These are phyloP conservation scores for Orchesella cincta DNA, from an alignment of 1,140 invertebrate species.

Conservation along the genomic window DNA sequence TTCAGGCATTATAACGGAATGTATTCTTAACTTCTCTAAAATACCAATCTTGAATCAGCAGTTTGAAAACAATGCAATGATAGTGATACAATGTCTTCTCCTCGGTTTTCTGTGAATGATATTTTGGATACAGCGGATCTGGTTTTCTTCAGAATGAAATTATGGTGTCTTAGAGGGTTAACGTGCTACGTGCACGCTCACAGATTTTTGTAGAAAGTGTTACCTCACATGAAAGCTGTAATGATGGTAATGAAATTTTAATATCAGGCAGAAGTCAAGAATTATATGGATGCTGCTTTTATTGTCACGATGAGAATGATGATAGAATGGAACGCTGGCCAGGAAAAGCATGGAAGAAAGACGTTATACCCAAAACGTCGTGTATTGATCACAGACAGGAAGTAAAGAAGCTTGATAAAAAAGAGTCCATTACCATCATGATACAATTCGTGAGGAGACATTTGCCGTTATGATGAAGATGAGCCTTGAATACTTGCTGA, in stretches of 20 bases:
- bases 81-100: too few species aligned
- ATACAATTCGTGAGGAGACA: neutral
- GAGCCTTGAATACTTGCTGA: neutral
- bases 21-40: neutral
- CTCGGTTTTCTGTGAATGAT: neutral
- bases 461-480: neutral
- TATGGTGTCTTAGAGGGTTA: neutral
- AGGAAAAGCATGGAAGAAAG: too few species aligned
- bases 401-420: neutral
- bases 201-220: neutral
- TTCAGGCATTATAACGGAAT: neutral
- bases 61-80: too few species aligned
- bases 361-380: too few species aligned
- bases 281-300: neutral
- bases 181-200: neutral
- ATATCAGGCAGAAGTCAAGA: neutral
- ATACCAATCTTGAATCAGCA: neutral
- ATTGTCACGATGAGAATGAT: neutral
- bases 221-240: neutral
- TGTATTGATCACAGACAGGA: too few species aligned
- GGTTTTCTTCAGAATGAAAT: neutral
- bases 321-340: neutral
- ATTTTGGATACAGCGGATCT: neutral
- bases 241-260: neutral
- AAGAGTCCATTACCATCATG: neutral